Conservation (phyloP, 2,797 vertebrate genomes). For the Pogoniulus pusillus region DNA sequence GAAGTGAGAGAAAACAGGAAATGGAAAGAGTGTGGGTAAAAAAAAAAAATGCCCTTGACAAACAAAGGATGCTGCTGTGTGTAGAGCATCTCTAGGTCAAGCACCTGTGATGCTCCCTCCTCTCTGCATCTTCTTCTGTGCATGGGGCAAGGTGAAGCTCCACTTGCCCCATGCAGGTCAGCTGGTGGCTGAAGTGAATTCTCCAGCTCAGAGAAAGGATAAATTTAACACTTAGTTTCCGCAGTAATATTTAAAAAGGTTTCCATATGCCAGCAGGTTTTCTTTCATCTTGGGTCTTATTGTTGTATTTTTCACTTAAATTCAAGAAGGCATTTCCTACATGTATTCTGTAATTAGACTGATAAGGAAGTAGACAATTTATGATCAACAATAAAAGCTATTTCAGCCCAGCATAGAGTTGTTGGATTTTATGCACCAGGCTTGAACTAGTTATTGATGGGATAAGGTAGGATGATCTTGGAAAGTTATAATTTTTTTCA, state of each 20-base stretch:
- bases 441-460: neutral
- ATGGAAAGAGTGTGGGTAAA: neutral
- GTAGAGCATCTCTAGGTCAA: neutral
- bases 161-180: neutral
- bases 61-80: neutral
- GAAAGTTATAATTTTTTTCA: neutral
- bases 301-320: neutral
- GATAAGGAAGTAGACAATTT: conserved; percentile 10
- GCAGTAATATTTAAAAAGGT: neutral
- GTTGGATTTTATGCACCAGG: neutral
- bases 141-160: neutral
- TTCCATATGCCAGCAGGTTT: neutral
- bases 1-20: neutral
- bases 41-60: neutral
- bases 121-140: neutral
- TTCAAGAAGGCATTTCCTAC: neutral
- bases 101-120: neutral
- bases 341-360: neutral
- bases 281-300: neutral
- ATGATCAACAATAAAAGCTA: conserved; percentile 3
- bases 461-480: neutral
- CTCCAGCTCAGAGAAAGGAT: neutral
- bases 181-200: fast-evolving
- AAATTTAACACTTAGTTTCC: neutral
- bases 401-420: neutral